Percentiles rank a stretch among this genome's conserved stretches.
These are phyloP conservation scores for Hypomecis atomaria DNA, from an alignment of 2,888 invertebrate species.

Conservation along the genomic window DNA sequence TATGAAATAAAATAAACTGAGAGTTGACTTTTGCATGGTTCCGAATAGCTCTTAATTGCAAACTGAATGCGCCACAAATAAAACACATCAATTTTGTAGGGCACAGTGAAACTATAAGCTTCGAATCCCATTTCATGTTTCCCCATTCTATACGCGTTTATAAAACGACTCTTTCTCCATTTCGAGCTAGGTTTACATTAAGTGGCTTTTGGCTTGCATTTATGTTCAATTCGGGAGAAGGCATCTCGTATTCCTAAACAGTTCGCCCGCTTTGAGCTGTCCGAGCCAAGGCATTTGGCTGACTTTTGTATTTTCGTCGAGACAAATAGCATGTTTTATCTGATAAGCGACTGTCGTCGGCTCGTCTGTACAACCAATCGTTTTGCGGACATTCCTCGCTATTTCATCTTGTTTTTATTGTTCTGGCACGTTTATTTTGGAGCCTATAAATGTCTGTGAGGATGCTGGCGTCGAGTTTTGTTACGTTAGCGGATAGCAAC, in stretches of 20 bases:
- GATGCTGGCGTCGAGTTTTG: constrained; percentile 17
- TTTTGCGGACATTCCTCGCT: constrained; percentile 66
- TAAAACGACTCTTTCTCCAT: constrained; percentile 45
- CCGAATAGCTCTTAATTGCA: not conserved
- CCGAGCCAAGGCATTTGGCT: constrained; percentile 67
- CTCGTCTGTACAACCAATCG: constrained; percentile 76
- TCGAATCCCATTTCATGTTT: constrained; percentile 41
- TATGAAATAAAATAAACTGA: too few species aligned
- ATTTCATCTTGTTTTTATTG: constrained; percentile 68
- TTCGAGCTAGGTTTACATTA: constrained; percentile 51
- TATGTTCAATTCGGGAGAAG: constrained; percentile 52
- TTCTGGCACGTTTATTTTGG: constrained; percentile 51
- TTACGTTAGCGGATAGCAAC: constrained; percentile 16
- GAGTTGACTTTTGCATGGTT: too few species aligned
- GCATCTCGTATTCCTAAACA: constrained; percentile 63
- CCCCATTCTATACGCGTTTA: constrained; percentile 40
- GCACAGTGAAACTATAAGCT: constrained; percentile 22
- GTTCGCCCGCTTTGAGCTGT: constrained; percentile 62
- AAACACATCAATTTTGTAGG: constrained; percentile 6
- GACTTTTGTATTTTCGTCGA: constrained; percentile 70
- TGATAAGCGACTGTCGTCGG: constrained; percentile 78
- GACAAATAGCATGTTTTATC: constrained; percentile 79
- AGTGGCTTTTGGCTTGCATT: constrained; percentile 54
- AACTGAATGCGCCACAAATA: not conserved
- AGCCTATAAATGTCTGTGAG: constrained; percentile 45